A percentile compares a stretch with the other conserved stretches of the same genome.
Evolutionary conservation across 2,797 vertebrate genomes (phyloP).

Genomic region (Cebuella pygmaea): DNA sequence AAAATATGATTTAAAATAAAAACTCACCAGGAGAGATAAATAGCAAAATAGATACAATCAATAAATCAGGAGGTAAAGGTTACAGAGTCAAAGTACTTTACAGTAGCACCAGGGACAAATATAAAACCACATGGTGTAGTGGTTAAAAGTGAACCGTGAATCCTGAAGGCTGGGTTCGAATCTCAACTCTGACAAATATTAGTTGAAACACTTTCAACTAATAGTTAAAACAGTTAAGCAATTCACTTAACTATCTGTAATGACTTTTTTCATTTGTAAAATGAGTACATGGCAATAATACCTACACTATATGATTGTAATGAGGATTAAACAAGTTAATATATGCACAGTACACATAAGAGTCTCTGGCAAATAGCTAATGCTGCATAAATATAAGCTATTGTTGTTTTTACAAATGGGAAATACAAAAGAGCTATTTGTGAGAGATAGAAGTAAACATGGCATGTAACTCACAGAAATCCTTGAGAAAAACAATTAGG

Average conservation of each 20-base stretch:
- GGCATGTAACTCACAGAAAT: neutral
- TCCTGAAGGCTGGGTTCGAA: neutral
- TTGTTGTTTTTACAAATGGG: neutral
- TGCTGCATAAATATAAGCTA: neutral
- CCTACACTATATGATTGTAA: neutral
- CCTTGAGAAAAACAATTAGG: neutral
- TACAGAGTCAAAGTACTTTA: neutral
- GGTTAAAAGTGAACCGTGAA: neutral
- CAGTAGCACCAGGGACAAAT: neutral
- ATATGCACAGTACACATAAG: neutral
- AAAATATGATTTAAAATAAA: neutral
- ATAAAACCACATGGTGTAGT: neutral
- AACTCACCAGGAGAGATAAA: neutral
- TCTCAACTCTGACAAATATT: neutral
- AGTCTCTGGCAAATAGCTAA: neutral
- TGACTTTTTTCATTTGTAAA: neutral
- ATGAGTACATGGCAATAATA: neutral
- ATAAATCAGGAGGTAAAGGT: neutral
- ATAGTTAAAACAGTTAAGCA: too few species aligned
- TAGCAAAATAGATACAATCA: neutral
- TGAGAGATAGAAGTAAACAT: neutral
- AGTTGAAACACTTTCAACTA: neutral
- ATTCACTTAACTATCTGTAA: neutral
- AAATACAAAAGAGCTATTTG: neutral
- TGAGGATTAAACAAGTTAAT: neutral